phyloP scores from a whole-genome alignment of 1,140 invertebrate species.

The Potamilus streckersoni region DNA sequence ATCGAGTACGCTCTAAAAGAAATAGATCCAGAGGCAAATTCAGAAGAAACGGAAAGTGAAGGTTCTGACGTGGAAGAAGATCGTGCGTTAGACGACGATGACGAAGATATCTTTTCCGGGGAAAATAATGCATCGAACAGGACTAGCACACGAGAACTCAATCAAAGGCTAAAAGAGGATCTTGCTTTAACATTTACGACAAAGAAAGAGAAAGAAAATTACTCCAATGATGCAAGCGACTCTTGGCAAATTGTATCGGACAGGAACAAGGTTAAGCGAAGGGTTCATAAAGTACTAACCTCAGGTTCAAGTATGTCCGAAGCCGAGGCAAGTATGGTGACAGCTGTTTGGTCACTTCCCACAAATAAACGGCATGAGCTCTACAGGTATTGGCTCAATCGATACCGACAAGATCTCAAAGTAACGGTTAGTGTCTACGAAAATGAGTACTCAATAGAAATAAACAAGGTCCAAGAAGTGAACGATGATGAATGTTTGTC shows the following conservation, averaged over 20 bases:
- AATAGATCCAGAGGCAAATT: conserved; percentile 1
- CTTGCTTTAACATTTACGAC: not conserved
- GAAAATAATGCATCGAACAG: not conserved
- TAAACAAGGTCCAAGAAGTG: conserved; percentile 40
- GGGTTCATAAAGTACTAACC: conserved; percentile 13
- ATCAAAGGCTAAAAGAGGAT: conserved; percentile 12
- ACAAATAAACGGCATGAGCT: conserved; percentile 52
- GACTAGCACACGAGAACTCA: conserved; percentile 29
- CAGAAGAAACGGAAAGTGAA: conserved; percentile 2
- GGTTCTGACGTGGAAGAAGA: conserved; percentile 30
- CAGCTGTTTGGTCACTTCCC: conserved; percentile 38
- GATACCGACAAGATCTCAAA: conserved; percentile 24
- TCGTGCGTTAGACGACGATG: conserved; percentile 23
- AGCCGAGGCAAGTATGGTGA: conserved; percentile 19
- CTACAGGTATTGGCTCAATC: conserved; percentile 56
- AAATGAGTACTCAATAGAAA: conserved; percentile 2
- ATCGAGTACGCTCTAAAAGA: too few relatives aligned
- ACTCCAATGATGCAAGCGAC: not conserved
- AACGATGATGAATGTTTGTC: conserved; percentile 44
- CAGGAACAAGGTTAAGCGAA: conserved; percentile 8
- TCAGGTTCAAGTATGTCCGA: conserved; percentile 28
- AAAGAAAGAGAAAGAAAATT: not conserved
- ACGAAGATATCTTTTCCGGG: conserved; percentile 1
- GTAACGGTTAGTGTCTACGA: conserved; percentile 4
- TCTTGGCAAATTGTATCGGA: conserved; percentile 5